Percentiles rank a stretch among this genome's conserved stretches.
These are phyloP conservation scores for Cryptomyrus ogoouensis DNA, from an alignment of 2,113 vertebrate genomes.

Conservation along the genomic window DNA sequence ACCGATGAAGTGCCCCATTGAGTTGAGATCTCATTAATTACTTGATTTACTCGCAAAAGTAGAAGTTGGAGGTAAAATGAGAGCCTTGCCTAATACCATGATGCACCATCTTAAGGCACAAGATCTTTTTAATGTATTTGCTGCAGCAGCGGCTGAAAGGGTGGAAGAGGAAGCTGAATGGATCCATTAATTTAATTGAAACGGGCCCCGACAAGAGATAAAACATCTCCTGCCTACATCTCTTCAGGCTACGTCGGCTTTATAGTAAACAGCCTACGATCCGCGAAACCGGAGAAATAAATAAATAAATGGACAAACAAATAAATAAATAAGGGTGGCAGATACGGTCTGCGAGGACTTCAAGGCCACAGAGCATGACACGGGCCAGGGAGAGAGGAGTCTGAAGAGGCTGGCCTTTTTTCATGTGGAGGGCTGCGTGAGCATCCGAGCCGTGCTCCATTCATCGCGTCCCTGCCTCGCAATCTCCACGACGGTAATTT, in stretches of 20 bases:
- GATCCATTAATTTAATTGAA: conserved; percentile 99
- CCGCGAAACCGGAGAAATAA: conserved; percentile 62
- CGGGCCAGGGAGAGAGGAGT: conserved; percentile 67
- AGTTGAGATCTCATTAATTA: conserved; percentile 79
- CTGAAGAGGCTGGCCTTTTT: conserved; percentile 62
- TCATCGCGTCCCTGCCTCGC: conserved; percentile 53
- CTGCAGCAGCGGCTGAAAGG: conserved; percentile 79
- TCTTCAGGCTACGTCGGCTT: conserved; percentile 76
- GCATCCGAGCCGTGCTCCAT: conserved; percentile 52
- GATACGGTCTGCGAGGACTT: conserved; percentile 68
- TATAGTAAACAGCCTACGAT: conserved; percentile 89
- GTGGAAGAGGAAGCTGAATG: conserved; percentile 84
- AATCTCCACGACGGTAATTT: conserved; percentile 62
- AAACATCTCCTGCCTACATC: conserved; percentile 86
- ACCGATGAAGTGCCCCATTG: conserved; percentile 64
- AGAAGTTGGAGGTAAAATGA: conserved; percentile 66
- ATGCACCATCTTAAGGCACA: conserved; percentile 95
- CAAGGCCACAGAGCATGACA: conserved; percentile 79
- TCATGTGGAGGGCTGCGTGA: conserved; percentile 41
- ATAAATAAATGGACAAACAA: background rate
- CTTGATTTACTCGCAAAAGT: conserved; percentile 69
- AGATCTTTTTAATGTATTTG: conserved; percentile 99
- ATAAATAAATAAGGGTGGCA: conserved; percentile 47
- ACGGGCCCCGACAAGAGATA: conserved; percentile 90
- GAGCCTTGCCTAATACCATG: conserved; percentile 79